phyloP scores from a whole-genome alignment of 2,113 vertebrate species.

The Aptenodytes forsteri region DNA sequence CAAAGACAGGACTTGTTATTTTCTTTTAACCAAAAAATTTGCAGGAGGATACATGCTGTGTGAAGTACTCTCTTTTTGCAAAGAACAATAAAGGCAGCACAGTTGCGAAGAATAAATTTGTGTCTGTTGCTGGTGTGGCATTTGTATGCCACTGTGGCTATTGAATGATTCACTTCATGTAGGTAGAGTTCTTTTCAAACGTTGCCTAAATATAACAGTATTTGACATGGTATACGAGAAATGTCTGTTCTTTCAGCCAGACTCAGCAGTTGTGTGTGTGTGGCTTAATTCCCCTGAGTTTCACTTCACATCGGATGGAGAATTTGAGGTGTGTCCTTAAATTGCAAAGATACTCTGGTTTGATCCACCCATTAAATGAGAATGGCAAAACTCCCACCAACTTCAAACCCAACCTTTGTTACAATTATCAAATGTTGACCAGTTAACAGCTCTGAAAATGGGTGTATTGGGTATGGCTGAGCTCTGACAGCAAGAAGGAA shows the following conservation, averaged over 20 bases:
- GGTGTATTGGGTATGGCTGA: background rate
- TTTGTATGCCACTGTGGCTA: background rate
- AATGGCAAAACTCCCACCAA: background rate
- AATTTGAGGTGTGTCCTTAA: constrained; percentile 11
- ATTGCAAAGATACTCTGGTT: background rate
- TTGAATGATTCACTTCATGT: background rate
- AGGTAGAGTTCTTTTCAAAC: background rate
- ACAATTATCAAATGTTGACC: background rate
- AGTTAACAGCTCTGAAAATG: background rate
- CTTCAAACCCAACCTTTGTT: background rate
- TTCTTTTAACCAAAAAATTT: background rate
- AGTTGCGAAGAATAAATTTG: background rate
- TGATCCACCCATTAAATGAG: background rate
- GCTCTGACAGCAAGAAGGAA: background rate
- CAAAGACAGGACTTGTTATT: background rate
- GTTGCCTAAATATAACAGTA: background rate
- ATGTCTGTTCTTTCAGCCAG: background rate
- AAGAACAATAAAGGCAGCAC: background rate
- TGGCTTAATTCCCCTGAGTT: background rate
- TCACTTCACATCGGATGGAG: background rate
- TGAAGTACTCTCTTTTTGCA: background rate
- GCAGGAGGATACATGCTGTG: background rate
- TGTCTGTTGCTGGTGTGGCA: background rate
- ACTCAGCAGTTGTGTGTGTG: background rate
- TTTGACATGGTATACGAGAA: background rate